Evolutionary conservation across 2,888 invertebrate species (phyloP), one percentile per base, ranked within the genome.

Genomic region (Diarsia dahlii): DNA sequence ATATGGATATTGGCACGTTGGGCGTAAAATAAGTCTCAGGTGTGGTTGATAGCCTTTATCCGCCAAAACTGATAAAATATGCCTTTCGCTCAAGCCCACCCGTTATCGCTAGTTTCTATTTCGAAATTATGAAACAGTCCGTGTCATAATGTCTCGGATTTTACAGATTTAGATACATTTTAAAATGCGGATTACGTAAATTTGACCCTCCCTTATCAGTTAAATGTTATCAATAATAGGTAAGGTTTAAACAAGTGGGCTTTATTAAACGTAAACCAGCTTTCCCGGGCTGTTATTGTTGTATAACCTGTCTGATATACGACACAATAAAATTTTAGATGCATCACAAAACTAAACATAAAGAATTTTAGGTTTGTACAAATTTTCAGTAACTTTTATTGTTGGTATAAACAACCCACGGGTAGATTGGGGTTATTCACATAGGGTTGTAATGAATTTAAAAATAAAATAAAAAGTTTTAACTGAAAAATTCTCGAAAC

Each of bases 21-120:
- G 91, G 92, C 95, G 94, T 95, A 95, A 96, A 96, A 95, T 95
- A 95, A 93, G 95, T 93, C 95, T 95, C 95, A 95, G 95, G 96
- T 96, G 96, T 94, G 91, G 89, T 92, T 95, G 95, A 95, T 95
- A 92, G 95, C 95, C 91, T 95, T 94, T 94, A 95, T 95, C 93
- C 94, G 95, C 92, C 94, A 94, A 93, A 95, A 95, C 94, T 95
- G 95, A 95, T 95, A 95, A 95, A 94, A 95, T 95, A 94, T 94
- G 92, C 92, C 89, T 87, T 91, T 89, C 90, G 90, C 90, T 91
- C 89, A 91, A 90, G 88, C 92, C 92, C 90, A 87, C 76, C 87
- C 88, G 89, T 90, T 90, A 89, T 88, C 90, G 92, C 91, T 92
- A 92, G 92, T 93, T 93, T 88, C 89, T 89, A 84, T 85, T 88